Percentiles rank a stretch among this genome's conserved stretches.
Evolutionary conservation across 2,113 vertebrate species (phyloP).

Genomic region (Coptodon rendalli): DNA sequence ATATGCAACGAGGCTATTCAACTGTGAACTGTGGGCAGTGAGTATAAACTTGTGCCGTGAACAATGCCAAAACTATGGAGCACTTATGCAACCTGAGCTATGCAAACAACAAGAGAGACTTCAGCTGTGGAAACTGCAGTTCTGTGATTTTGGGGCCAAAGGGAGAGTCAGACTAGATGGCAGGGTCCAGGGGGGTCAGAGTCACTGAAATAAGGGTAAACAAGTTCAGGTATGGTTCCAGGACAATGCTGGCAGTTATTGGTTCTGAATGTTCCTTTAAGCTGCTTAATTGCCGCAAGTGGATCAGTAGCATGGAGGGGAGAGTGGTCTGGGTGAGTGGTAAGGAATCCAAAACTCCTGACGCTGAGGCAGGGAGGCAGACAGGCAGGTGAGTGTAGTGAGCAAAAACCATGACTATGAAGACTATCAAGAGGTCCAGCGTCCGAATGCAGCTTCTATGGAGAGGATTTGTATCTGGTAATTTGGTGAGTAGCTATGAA

Average conservation of each 20-base stretch:
- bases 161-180: not conserved
- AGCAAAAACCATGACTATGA: accelerated
- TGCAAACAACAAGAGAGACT: not conserved
- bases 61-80: not conserved
- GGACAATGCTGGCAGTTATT: not conserved
- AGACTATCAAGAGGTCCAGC: not conserved
- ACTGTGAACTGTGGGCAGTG: not conserved
- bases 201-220: not conserved
- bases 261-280: not conserved
- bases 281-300: not conserved
- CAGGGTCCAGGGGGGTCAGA: not conserved
- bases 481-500: not conserved
- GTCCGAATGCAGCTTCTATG: accelerated
- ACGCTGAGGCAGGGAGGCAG: not conserved
- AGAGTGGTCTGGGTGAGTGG: not conserved
- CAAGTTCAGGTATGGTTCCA: not conserved
- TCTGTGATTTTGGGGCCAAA: not conserved
- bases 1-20: accelerated
- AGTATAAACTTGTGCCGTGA: not conserved
- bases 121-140: not conserved
- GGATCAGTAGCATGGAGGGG: not conserved
- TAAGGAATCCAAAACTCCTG: not conserved
- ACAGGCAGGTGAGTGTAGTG: accelerated
- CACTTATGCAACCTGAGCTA: not conserved
- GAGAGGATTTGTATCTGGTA: not conserved